A percentile compares a stretch with the other conserved stretches of the same genome.
Conservation (phyloP, 2,888 invertebrate species). For the Crepidodera aurea region DNA sequence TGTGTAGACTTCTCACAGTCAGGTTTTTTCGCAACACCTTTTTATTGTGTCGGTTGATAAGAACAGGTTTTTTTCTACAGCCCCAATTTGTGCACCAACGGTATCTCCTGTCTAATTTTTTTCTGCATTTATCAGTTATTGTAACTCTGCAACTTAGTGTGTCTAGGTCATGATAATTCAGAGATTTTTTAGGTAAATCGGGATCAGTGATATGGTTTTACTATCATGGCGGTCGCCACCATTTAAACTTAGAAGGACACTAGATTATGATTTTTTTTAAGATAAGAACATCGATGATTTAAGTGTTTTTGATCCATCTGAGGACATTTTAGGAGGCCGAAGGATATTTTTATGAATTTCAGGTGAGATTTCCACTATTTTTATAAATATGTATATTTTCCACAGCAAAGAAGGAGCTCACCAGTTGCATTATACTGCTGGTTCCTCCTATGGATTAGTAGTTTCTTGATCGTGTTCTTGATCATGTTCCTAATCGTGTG, state of each 20-base stretch:
- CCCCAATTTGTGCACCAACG: neutral
- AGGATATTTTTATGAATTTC: neutral
- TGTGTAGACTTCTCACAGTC: slow-evolving; percentile 31
- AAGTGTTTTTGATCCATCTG: neutral
- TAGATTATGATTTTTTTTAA: neutral
- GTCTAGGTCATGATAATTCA: slow-evolving; percentile 32
- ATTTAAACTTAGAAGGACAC: neutral
- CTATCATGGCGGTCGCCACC: neutral
- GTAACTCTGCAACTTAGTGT: slow-evolving; percentile 4
- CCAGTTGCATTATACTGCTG: too few relatives aligned
- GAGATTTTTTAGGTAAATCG: neutral
- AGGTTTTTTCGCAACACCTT: slow-evolving; percentile 22
- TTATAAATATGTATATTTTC: too few relatives aligned
- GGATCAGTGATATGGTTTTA: neutral
- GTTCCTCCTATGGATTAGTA: too few relatives aligned
- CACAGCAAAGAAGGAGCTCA: too few relatives aligned
- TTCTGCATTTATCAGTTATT: slow-evolving; percentile 25
- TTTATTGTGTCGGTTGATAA: slow-evolving; percentile 9
- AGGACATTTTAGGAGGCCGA: neutral
- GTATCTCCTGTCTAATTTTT: slow-evolving; percentile 12
- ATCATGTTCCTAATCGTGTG: too few relatives aligned
- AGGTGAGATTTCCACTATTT: neutral
- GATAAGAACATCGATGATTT: neutral
- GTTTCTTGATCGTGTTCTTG: too few relatives aligned
- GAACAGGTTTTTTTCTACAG: slow-evolving; percentile 6